Percentiles rank a stretch among this genome's conserved stretches.
Evolutionary conservation across 2,888 invertebrate genomes (phyloP).

Genomic region (Calameuta filiformis): DNA sequence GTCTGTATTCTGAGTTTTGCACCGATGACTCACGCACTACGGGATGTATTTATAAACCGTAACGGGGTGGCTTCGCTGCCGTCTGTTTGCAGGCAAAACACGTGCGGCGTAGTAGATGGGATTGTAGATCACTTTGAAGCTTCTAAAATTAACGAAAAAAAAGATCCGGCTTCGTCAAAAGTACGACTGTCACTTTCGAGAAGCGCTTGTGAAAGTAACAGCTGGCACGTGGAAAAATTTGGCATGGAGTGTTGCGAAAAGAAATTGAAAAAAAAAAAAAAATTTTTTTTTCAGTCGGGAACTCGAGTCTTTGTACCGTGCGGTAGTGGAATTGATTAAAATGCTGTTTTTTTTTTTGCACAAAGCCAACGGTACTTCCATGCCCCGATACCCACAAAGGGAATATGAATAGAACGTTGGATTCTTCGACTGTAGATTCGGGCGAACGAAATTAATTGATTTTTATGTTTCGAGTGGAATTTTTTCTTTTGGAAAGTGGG

Average conservation of each 20-base stretch:
- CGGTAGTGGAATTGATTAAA: neutral
- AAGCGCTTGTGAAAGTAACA: neutral
- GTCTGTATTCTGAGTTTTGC: neutral
- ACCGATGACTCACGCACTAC: neutral
- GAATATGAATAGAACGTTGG: neutral
- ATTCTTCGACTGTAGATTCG: neutral
- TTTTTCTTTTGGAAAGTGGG: neutral
- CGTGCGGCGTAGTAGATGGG: constrained; percentile 23
- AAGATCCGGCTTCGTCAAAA: constrained; percentile 30
- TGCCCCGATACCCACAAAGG: neutral
- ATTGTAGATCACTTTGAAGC: constrained; percentile 27
- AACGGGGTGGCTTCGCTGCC: neutral
- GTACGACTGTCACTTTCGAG: constrained; percentile 10
- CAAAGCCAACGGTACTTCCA: neutral
- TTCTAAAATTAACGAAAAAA: constrained; percentile 41
- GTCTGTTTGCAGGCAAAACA: constrained; percentile 32
- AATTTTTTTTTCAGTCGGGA: too few relatives aligned
- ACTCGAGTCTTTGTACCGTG: too few relatives aligned
- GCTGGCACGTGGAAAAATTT: neutral
- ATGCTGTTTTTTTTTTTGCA: neutral
- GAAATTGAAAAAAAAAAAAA: too few relatives aligned
- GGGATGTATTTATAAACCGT: neutral
- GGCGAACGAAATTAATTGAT: neutral
- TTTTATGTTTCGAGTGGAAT: neutral
- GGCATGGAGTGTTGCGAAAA: neutral